Percentiles rank a stretch among this genome's conserved stretches.
phyloP scores from a whole-genome alignment of 2,113 vertebrate species.

The Chaetorhynchus papuensis region DNA sequence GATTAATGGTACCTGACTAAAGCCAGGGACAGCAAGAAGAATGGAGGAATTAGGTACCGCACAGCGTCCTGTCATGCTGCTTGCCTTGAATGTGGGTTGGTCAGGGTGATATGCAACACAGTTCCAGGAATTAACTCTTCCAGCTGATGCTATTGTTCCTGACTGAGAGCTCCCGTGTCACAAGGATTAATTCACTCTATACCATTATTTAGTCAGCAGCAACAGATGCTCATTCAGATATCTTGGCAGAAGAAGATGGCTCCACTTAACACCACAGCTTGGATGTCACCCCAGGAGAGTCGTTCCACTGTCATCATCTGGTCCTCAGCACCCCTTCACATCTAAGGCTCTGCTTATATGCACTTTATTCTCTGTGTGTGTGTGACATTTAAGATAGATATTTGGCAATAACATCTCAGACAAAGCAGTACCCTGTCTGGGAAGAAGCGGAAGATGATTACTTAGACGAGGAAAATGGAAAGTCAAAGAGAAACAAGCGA shows the following conservation, averaged over 20 bases:
- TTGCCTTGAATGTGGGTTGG: not conserved
- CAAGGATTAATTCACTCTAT: slow-evolving; percentile 7
- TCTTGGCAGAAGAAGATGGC: not conserved
- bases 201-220: not conserved
- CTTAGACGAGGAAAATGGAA: slow-evolving; percentile 42
- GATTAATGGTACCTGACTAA: not conserved
- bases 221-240: not conserved
- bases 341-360: not conserved
- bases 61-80: rapidly evolving
- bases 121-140: slow-evolving; percentile 3
- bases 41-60: not conserved
- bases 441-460: slow-evolving; percentile 10
- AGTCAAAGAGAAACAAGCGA: not conserved
- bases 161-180: not conserved
- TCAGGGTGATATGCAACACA: not conserved
- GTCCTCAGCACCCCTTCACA: not conserved
- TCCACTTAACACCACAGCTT: not conserved
- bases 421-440: slow-evolving; percentile 4
- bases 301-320: not conserved
- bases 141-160: slow-evolving; percentile 10
- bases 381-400: slow-evolving; percentile 37
- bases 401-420: slow-evolving; percentile 8
- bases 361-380: not conserved
- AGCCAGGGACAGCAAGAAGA: not conserved
- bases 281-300: not conserved